Base-by-base conservation (phyloP, 2,888 invertebrate species). In the Syritta pipiens region DNA sequence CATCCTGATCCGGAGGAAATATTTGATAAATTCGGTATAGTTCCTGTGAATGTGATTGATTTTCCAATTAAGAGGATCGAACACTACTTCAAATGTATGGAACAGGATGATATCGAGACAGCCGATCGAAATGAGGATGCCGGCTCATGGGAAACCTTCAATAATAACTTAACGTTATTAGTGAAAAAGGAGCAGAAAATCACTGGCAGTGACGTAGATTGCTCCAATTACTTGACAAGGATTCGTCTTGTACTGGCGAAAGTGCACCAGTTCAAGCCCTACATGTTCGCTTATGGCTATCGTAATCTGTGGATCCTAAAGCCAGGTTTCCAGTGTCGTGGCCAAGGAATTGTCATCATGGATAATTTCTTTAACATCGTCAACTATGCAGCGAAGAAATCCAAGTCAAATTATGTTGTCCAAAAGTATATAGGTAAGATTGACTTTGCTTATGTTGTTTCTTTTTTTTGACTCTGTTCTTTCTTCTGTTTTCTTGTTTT, bases 271-370 rank as follows among this genome's bases (percentile, higher is more conserved):
- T 90, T 90, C 83, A 91, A 92, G 82, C 92, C 93, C 0, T 92
- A 92, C 84, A 86, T 94, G 53, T 90, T 91, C 74, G 92, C 93
- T 85, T 96, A 96, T 89, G 97, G 97, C 0, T 91, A 91, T 81
- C 91, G 93, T 85, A 96, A 97, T 88, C 92, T 96, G 82, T 97
- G 97, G 97, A 96, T 97, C 76, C 91, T 97, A 40, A 97, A 97
- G 86, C 97, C 97, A 0, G 94, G 93, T 1, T 93, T 93, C 84
- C 93, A 94, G 82, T 95, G 94, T 24, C 91, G 96, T 84, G 97
- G 97, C 0, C 90, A 93, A 85, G 97, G 96, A 2, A 97, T 97
- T 81, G 91, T 92, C 81, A 92, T 97, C 86, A 94, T 94, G 82
- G 93, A 94, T 83, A 92, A 93, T 81, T 89, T 96, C 69, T 92